These are phyloP conservation scores for Acrocephalus scirpaceus DNA, from an alignment of 2,797 vertebrate genomes.

Conservation along the genomic window DNA sequence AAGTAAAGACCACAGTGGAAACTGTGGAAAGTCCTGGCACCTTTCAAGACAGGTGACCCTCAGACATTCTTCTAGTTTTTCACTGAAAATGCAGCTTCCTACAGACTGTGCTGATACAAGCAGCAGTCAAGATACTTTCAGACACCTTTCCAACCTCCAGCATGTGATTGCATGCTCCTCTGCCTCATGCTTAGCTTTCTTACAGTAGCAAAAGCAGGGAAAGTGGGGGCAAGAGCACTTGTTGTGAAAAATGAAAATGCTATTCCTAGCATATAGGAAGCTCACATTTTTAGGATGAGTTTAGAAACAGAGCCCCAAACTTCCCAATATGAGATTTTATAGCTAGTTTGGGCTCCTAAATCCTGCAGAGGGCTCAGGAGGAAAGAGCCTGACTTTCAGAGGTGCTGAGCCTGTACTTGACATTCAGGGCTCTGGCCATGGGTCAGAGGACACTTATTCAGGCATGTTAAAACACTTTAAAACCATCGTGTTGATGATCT, in stretches of 20 bases:
- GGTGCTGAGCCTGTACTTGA: not conserved
- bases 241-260: not conserved
- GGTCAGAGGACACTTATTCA: not conserved
- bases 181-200: not conserved
- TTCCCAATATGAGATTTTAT: not conserved
- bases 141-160: not conserved
- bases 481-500: not conserved
- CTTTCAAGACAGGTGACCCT: not conserved
- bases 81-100: not conserved
- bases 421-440: not conserved
- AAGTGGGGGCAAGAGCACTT: not conserved
- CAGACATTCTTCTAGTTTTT: not conserved
- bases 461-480: not conserved
- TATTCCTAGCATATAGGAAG: not conserved
- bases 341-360: not conserved
- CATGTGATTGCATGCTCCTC: accelerated
- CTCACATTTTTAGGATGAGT: not conserved
- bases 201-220: not conserved
- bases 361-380: not conserved
- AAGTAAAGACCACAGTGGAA: not conserved
- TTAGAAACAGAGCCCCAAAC: not conserved
- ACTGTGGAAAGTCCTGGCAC: not conserved
- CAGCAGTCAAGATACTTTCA: not conserved
- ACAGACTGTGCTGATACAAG: not conserved
- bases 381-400: not conserved